Percentiles rank a stretch among this genome's conserved stretches.
Evolutionary conservation across 2,113 vertebrate genomes (phyloP).

Genomic region (Amia ocellicauda): DNA sequence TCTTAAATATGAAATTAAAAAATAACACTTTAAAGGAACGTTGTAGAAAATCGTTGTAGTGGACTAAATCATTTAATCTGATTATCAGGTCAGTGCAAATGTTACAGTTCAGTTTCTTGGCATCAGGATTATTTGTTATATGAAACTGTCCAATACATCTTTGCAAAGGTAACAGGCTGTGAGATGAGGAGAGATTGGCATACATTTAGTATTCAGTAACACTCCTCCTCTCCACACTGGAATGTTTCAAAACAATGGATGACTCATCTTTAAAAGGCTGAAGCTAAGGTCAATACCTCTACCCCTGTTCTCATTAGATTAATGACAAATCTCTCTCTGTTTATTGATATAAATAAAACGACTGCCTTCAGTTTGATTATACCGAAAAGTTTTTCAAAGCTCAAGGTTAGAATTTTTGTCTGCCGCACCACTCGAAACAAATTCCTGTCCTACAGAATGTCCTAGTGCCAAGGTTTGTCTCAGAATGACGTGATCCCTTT

Average conservation of each 20-base stretch:
- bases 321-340: constrained; percentile 57
- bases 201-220: constrained; percentile 53
- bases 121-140: too few relatives aligned
- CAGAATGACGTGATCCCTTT: constrained; percentile 73
- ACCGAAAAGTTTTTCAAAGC: constrained; percentile 10
- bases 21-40: too few relatives aligned
- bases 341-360: constrained; percentile 61
- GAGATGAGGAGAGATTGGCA: constrained; percentile 42
- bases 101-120: too few relatives aligned
- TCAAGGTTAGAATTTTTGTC: constrained; percentile 57
- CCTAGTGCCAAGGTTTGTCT: constrained; percentile 67
- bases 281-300: constrained; percentile 44
- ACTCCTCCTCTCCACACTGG: constrained; percentile 35
- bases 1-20: too few relatives aligned
- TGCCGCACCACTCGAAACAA: constrained; percentile 52
- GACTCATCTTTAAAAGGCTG: constrained; percentile 54
- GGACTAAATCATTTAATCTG: too few relatives aligned
- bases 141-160: not conserved
- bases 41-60: too few relatives aligned
- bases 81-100: too few relatives aligned
- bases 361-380: constrained; percentile 37
- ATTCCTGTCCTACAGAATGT: constrained; percentile 59
- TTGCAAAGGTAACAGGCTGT: not conserved
- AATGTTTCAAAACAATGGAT: constrained; percentile 44
- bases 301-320: constrained; percentile 47